Evolutionary conservation across 2,888 invertebrate species (phyloP).

Genomic region (Chelonus formosanus): DNA sequence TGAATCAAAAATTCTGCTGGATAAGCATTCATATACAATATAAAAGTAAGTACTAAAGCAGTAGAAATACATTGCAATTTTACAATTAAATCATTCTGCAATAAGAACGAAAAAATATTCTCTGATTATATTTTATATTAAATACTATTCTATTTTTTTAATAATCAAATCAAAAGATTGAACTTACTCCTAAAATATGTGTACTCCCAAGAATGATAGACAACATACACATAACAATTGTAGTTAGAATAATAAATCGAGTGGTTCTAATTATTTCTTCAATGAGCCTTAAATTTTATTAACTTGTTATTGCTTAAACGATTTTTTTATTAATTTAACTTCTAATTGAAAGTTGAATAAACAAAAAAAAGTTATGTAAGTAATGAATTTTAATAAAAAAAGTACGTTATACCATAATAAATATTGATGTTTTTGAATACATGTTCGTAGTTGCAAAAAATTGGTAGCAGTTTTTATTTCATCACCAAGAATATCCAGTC

Average conservation of each 20-base stretch:
- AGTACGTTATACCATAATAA: constrained; percentile 35
- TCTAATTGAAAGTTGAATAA: not conserved
- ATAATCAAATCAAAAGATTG: not conserved
- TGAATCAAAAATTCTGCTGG: no score
- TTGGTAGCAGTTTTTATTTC: constrained; percentile 18
- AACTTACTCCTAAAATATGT: constrained; percentile 39
- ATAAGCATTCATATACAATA: no score
- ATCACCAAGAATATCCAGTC: constrained; percentile 40
- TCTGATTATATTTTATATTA: constrained; percentile 36
- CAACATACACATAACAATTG: constrained; percentile 27
- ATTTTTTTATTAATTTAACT: not conserved
- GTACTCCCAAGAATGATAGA: constrained; percentile 36
- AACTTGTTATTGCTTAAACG: not conserved
- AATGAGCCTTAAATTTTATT: constrained; percentile 30
- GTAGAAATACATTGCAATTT: no score
- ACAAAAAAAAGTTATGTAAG: constrained; percentile 31
- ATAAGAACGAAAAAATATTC: constrained; percentile 6
- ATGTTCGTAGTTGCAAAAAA: constrained; percentile 14
- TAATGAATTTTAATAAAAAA: constrained; percentile 24
- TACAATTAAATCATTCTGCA: not conserved
- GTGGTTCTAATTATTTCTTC: constrained; percentile 30
- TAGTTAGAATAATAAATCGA: constrained; percentile 35
- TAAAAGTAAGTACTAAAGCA: no score
- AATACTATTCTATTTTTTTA: not conserved
- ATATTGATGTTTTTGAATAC: constrained; percentile 33